These are phyloP conservation scores for Brachypteracias leptosomus DNA, from an alignment of 2,113 vertebrate genomes.

Conservation along the genomic window DNA sequence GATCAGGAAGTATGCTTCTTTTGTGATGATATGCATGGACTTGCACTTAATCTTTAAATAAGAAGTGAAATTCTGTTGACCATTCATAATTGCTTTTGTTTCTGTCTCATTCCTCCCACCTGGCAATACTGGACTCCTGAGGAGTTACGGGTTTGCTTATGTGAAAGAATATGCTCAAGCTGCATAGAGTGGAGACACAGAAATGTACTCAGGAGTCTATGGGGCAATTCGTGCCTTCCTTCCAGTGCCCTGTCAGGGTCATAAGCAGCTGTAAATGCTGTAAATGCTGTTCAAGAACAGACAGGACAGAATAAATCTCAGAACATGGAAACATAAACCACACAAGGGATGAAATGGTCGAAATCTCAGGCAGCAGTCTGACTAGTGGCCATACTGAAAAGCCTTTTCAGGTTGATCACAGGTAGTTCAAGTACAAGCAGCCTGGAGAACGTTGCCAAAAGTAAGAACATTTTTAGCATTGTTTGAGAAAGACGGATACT, in stretches of 20 bases:
- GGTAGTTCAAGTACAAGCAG: neutral
- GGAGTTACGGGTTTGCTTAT: neutral
- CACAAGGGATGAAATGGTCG: neutral
- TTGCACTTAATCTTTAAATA: neutral
- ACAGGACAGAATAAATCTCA: neutral
- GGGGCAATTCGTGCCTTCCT: neutral
- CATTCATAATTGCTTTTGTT: neutral
- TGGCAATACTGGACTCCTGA: neutral
- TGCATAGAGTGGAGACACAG: neutral
- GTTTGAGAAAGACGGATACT: neutral
- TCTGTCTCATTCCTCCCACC: neutral
- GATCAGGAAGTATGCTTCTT: neutral
- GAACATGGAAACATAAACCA: neutral
- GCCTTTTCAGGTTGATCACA: neutral
- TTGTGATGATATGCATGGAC: neutral
- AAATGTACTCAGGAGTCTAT: neutral
- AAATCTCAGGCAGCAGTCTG: neutral
- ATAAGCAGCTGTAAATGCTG: neutral
- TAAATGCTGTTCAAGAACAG: neutral
- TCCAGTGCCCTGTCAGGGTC: neutral
- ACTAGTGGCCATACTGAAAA: neutral
- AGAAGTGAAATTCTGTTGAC: neutral
- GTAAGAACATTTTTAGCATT: neutral
- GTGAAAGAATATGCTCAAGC: neutral
- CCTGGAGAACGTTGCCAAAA: neutral